Percentiles rank a stretch among this genome's conserved stretches.
phyloP scores from a whole-genome alignment of 2,113 vertebrate species.

The Azemiops feae region DNA sequence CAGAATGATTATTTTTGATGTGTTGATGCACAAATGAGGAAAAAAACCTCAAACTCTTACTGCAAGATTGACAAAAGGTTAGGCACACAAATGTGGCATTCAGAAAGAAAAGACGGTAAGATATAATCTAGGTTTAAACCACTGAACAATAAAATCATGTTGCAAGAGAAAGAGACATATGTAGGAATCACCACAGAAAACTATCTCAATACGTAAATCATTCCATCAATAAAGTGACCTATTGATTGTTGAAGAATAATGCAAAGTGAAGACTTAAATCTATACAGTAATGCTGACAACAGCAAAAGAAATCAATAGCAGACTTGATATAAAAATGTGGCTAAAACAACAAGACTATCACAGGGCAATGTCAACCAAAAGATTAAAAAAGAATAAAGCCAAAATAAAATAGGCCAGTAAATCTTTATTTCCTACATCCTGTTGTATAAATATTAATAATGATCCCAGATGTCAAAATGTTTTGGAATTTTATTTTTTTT shows the following conservation, averaged over 20 bases:
- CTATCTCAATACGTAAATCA: constrained; percentile 50
- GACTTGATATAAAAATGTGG: constrained; percentile 32
- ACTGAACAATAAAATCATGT: background rate
- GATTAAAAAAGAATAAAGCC: constrained; percentile 25
- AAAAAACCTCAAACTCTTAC: background rate
- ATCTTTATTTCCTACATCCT: constrained; percentile 22
- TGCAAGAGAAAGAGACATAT: background rate
- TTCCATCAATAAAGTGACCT: constrained; percentile 41
- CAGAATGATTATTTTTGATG: background rate
- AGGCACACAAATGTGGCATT: background rate
- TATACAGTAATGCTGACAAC: constrained; percentile 24
- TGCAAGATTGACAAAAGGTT: background rate
- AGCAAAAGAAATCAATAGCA: constrained; percentile 48
- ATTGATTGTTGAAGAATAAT: constrained; percentile 53
- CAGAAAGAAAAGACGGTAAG: background rate
- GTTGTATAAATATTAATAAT: constrained; percentile 36
- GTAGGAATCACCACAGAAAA: background rate
- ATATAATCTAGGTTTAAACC: constrained; percentile 16
- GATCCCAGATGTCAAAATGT: constrained; percentile 46
- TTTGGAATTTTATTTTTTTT: constrained; percentile 38
- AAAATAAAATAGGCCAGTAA: background rate
- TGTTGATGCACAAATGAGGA: background rate
- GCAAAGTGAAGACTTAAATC: constrained; percentile 31
- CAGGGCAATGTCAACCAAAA: constrained; percentile 13
- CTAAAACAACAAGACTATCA: constrained; percentile 45